Base-by-base conservation (phyloP, 1,140 invertebrate species). In the Venturia canescens region DNA sequence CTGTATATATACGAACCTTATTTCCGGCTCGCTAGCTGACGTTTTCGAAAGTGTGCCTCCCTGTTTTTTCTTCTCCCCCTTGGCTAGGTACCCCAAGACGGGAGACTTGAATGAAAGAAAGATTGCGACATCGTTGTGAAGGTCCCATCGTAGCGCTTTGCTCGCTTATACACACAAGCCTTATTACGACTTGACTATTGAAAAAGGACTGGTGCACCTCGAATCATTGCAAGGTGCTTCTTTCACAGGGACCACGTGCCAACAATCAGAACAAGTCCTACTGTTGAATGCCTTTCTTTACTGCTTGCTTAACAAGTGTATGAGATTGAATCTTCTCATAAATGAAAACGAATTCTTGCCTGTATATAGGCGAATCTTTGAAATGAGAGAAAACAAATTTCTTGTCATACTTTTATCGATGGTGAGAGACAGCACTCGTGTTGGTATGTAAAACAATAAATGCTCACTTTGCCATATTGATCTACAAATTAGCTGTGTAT, bases 91-190 rank as follows among this genome's bases (percentile, higher is more conserved):
- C 44, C 71, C 72, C 57, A 38, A 77, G 71, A 74, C 53, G 34
- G 63, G 66, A 78, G 75, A 70, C 74, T 78, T 81, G 34, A 81
- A 81, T 81, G 75, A 81, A 78, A 70, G 74, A 78, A 78, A 71
- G 66, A 77, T 53, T 70, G 63, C 80, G 76, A 66, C 74, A 70
- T 26, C 79, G 29, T 74, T n/a, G 26, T 4, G 53, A 57, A 57
- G 27, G n/a, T 57, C 3, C 70, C 1, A 38, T n/a, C n/a, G n/a
- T n/a, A n/a, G n/a, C 23, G 15, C 21, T 44, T 74, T 53, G 16
- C 3, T 48, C 6, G 1, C 34, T 34, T 9, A 9, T n/a, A n/a
- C 34, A 9, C 34, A 9, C 34, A 9, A 34, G 34, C 34, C 34
- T 34, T 9, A 34, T 34, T 34, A n/a, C 5, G 44, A 53, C 21